These are phyloP conservation scores for Pogona vitticeps DNA, from an alignment of 2,113 vertebrate species.

Conservation along the genomic window DNA sequence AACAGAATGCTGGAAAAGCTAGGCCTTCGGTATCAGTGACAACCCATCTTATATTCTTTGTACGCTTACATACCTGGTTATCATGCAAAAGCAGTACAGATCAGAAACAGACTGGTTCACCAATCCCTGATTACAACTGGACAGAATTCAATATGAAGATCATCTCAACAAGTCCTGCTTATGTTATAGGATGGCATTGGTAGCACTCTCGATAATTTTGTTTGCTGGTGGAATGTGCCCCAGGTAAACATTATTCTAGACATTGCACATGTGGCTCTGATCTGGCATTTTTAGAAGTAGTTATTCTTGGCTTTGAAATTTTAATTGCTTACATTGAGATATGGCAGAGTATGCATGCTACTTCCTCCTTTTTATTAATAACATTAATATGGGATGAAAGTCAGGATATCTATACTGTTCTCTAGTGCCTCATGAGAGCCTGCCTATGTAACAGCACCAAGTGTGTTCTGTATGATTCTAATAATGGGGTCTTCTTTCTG, in stretches of 20 bases:
- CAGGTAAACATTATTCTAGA: not conserved
- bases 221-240: not conserved
- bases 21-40: too few species aligned
- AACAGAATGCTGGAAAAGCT: too few species aligned
- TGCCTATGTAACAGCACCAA: constrained; percentile 8
- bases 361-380: not conserved
- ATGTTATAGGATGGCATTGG: not conserved
- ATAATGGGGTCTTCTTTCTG: not conserved
- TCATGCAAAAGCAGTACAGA: not conserved
- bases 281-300: not conserved
- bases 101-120: not conserved
- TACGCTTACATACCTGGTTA: not conserved
- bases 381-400: constrained; percentile 16
- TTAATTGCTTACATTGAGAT: constrained; percentile 9
- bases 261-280: not conserved
- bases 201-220: not conserved
- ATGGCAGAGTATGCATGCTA: not conserved
- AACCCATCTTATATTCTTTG: too few species aligned
- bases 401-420: not conserved
- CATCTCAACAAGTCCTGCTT: not conserved
- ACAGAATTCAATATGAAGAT: not conserved
- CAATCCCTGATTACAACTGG: not conserved
- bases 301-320: constrained; percentile 21
- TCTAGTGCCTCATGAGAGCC: not conserved
- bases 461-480: not conserved